phyloP scores from a whole-genome alignment of 2,113 vertebrate species.

The Pipra filicauda region DNA sequence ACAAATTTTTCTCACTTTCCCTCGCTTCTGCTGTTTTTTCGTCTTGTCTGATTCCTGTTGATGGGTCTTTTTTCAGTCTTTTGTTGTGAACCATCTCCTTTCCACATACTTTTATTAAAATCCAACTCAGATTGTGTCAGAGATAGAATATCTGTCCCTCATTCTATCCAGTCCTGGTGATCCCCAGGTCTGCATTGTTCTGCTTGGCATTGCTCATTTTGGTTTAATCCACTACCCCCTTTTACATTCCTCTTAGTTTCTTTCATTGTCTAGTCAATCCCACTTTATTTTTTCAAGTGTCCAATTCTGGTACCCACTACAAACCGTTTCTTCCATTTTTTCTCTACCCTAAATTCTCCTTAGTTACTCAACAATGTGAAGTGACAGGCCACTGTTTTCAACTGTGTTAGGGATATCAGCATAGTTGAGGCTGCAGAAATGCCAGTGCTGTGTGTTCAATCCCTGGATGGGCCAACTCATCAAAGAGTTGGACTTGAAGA shows the following conservation, averaged over 20 bases:
- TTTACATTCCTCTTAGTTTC: neutral
- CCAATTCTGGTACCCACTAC: neutral
- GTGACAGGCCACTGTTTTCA: neutral
- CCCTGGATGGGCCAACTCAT: neutral
- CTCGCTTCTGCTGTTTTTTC: neutral
- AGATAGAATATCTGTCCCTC: neutral
- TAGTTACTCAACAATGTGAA: neutral
- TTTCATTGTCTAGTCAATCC: neutral
- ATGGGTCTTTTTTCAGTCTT: neutral
- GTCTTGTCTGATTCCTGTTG: neutral
- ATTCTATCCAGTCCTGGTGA: neutral
- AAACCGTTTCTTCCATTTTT: neutral
- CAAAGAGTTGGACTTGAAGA: neutral
- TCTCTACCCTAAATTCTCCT: neutral
- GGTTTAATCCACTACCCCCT: neutral
- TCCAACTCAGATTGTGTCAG: neutral
- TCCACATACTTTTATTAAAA: neutral
- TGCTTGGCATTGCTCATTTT: neutral
- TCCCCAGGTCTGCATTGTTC: neutral
- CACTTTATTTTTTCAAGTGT: neutral
- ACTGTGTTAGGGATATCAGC: neutral
- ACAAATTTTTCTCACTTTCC: neutral
- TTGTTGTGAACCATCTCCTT: neutral
- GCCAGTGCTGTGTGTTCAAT: neutral
- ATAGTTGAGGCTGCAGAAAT: neutral